phyloP scores from a whole-genome alignment of 2,113 vertebrate species.

The Formicarius rufipectus region DNA sequence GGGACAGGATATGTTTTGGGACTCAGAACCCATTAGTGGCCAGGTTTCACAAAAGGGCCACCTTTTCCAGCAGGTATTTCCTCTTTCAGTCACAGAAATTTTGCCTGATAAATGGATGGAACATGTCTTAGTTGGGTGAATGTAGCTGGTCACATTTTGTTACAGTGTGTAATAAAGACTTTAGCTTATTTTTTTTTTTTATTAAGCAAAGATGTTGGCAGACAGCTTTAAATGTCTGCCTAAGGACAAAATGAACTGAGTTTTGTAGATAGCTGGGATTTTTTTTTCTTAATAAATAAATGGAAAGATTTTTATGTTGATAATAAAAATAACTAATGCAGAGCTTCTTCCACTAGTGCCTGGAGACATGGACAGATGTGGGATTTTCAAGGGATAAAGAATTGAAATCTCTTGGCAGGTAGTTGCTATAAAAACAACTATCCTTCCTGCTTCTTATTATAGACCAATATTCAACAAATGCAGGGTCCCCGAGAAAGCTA shows the following conservation, averaged over 20 bases:
- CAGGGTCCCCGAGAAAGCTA: slow-evolving; percentile 46
- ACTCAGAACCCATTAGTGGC: not conserved
- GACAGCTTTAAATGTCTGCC: slow-evolving; percentile 64
- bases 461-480: slow-evolving; percentile 49
- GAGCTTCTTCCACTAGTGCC: slow-evolving; percentile 64
- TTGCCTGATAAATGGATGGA: not conserved
- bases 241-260: slow-evolving; percentile 67
- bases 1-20: rapidly evolving
- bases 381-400: slow-evolving; percentile 71
- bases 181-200: slow-evolving; percentile 60
- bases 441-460: slow-evolving; percentile 55
- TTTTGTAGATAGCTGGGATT: slow-evolving; percentile 63
- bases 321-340: slow-evolving; percentile 75
- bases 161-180: slow-evolving; percentile 60
- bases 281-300: slow-evolving; percentile 66
- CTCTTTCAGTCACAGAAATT: not conserved
- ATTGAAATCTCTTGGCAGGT: slow-evolving; percentile 71
- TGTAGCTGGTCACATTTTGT: slow-evolving; percentile 10
- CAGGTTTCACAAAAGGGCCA: not conserved
- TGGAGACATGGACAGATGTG: slow-evolving; percentile 69
- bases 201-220: slow-evolving; percentile 55
- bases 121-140: not conserved
- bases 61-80: not conserved
- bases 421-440: slow-evolving; percentile 65
- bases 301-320: slow-evolving; percentile 72